phyloP scores from a whole-genome alignment of 2,797 vertebrate species.

The Phoxinus dragarum region DNA sequence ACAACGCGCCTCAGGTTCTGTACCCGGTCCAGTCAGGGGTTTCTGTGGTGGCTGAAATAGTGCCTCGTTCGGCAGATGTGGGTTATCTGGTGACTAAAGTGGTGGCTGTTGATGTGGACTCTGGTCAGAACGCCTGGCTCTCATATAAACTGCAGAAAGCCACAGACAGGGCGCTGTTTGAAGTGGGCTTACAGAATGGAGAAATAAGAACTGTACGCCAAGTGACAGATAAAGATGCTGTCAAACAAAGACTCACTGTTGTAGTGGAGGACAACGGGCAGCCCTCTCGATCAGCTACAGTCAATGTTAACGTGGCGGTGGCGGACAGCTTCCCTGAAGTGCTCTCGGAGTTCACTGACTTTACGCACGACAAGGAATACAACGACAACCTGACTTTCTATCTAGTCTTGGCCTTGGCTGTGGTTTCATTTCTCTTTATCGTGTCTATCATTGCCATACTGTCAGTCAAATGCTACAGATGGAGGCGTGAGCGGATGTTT shows the following conservation, averaged over 20 bases:
- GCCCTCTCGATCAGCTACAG: no score
- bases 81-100: slow-evolving; percentile 73
- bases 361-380: no score
- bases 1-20: slow-evolving; percentile 58
- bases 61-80: slow-evolving; percentile 46
- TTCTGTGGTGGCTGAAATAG: no score
- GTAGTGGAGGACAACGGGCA: no score
- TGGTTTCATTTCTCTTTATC: no score
- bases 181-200: slow-evolving; percentile 74
- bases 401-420: no score
- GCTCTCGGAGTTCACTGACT: no score
- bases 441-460: slow-evolving; percentile 10
- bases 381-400: no score
- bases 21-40: no score
- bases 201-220: slow-evolving; percentile 56
- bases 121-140: slow-evolving; percentile 72
- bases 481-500: slow-evolving; percentile 49
- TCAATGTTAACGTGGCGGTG: no score
- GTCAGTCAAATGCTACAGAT: slow-evolving; percentile 23
- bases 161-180: slow-evolving; percentile 75
- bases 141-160: slow-evolving; percentile 72
- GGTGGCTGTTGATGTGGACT: slow-evolving; percentile 81
- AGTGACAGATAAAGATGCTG: slow-evolving; percentile 38
- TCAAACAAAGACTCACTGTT: no score
- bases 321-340: no score